These are phyloP conservation scores for Podarcis raffonei DNA, from an alignment of 2,113 vertebrate species.

Conservation along the genomic window DNA sequence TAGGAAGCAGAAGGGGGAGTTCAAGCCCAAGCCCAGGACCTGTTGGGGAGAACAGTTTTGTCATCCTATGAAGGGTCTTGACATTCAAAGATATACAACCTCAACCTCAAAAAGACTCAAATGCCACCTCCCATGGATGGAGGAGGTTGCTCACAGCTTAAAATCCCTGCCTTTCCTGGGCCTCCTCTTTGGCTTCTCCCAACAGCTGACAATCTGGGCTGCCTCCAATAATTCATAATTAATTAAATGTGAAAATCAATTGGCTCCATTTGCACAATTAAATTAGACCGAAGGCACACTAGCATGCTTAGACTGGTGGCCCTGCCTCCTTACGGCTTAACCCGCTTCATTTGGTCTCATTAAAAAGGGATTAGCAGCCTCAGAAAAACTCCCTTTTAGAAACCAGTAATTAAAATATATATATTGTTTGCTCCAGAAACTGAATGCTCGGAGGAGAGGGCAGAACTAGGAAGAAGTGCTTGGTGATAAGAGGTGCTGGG, in stretches of 20 bases:
- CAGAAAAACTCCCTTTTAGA: background rate
- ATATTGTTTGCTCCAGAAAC: background rate
- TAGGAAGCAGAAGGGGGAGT: background rate
- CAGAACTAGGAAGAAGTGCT: background rate
- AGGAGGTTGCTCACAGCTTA: background rate
- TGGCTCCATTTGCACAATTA: conserved; percentile 52
- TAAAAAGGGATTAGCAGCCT: background rate
- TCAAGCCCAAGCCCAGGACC: too few species aligned
- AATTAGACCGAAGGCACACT: conserved; percentile 30
- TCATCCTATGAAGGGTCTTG: background rate
- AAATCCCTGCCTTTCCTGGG: conserved; percentile 7
- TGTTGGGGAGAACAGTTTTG: too few species aligned
- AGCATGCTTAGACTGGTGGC: background rate
- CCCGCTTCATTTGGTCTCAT: background rate
- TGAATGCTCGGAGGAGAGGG: background rate
- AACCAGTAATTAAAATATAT: background rate
- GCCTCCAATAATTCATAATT: conserved; percentile 56
- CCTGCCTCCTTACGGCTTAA: background rate
- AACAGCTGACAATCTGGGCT: conserved; percentile 30
- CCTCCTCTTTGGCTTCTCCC: conserved; percentile 30
- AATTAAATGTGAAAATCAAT: conserved; percentile 45
- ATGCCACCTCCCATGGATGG: background rate
- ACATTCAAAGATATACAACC: background rate
- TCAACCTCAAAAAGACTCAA: background rate
- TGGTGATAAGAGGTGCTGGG: background rate